Evolutionary conservation across 1,140 invertebrate genomes (phyloP), one percentile per base, ranked within the genome.

Genomic region (Cardiocondyla obscurior): DNA sequence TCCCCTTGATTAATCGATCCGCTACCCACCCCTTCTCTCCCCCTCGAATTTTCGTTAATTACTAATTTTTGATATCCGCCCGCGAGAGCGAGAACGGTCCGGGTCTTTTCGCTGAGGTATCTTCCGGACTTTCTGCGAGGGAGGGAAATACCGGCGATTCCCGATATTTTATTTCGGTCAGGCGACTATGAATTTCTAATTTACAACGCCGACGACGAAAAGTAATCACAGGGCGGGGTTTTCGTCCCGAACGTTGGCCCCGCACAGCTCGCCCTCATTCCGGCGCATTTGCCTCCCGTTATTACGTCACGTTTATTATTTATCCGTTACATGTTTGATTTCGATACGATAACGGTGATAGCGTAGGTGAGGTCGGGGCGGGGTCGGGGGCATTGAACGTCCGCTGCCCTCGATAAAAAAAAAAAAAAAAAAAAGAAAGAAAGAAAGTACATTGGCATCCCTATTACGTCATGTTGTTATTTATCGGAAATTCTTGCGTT

Each of bases 301-400:
- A 14, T 62, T 74, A 44, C 72, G 10, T 74, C 70, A 62, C 44
- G 72, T 46, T 76, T 76, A 62, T 76, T 76, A 76, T 62, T 76
- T 62, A 76, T 62, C 28, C 14, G 12, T 46, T 76, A 33, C n/a
- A 49, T 46, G 39, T 39, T 51, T 14, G 72, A 62, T 8, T 62
- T 4, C 25, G 28, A 62, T 74, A 33, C 22, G 25, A 60, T 36
- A 46, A 30, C 12, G 28, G 62, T 62, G 14, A 64, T 49, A 64
- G n/a, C 14, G 57, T 10, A 53, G 49, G 30, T 14, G 25, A 36
- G 58, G 33, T 25, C 42, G 16, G 65, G 65, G 65, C n/a, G 44
- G 65, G 8, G 65, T 69, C 53, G 22, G 51, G 46, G 14, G 14
- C 46, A 22, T 16, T n/a, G 16, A 72, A 72, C 12, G 14, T 10